Evolutionary conservation across 2,113 vertebrate species (phyloP).

Genomic region (Eolophus roseicapilla): DNA sequence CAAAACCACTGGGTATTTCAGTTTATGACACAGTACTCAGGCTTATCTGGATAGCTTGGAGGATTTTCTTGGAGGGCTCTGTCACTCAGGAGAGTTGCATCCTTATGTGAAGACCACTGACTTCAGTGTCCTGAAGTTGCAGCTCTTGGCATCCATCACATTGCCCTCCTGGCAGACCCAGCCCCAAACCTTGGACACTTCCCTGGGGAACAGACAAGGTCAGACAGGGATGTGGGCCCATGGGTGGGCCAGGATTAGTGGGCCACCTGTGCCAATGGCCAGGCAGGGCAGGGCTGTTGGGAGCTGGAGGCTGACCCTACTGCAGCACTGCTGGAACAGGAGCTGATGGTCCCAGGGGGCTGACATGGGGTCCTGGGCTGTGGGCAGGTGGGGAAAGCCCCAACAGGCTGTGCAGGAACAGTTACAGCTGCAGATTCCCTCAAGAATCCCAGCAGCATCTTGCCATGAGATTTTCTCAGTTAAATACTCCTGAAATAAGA

Average conservation of each 20-base stretch:
- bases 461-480: not conserved
- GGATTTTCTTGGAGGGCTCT: not conserved
- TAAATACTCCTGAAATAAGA: not conserved
- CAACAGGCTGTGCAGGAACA: accelerated
- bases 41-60: not conserved
- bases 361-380: not conserved
- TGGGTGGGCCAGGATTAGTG: accelerated
- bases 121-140: not conserved
- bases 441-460: not conserved
- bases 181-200: accelerated
- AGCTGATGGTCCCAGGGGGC: accelerated
- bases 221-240: not conserved
- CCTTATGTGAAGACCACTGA: not conserved
- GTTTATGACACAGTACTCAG: not conserved
- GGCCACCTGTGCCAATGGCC: not conserved
- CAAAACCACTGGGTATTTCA: not conserved
- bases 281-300: not conserved
- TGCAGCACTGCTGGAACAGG: accelerated
- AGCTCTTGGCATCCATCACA: accelerated
- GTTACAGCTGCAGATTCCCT: not conserved
- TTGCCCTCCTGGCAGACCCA: not conserved
- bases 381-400: accelerated
- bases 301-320: not conserved
- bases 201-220: not conserved
- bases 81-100: accelerated